Base-by-base conservation (phyloP, 2,888 invertebrate genomes). In the Nomada ferruginata region DNA sequence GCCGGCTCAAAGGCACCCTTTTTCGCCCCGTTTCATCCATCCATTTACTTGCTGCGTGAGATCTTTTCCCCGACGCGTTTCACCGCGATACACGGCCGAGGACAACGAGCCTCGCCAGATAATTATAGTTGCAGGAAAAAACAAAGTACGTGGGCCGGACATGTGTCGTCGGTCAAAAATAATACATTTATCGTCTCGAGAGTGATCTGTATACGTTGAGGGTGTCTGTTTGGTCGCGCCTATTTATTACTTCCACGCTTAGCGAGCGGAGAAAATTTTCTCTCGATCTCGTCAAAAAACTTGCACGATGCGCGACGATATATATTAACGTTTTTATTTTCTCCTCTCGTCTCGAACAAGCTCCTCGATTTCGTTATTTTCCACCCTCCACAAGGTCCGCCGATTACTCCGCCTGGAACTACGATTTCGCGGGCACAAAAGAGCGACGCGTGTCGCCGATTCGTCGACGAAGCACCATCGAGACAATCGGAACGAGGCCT, bases 1-100 rank as follows among this genome's bases (percentile, higher is more conserved):
- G n/a, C 59, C 73, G 82, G 84, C 86, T 92, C 91, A 92, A 91
- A 91, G 91, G 89, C 86, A 89, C 90, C 91, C 90, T 90, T 90
- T 91, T 91, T 90, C 89, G 86, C 83, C 77, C 87, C 86, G 87
- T 85, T 90, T 89, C 89, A 91, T 91, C 91, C 91, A 90, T 91
- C 90, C 91, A 92, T 91, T 90, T 90, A 86, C 90, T 88, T 85
- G 89, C 89, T 86, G 82, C 77, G 80, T 76, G 82, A 76, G 64
- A 76, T 85, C 77, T 81, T 76, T 81, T 68, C 77, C 71, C 70
- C 64, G 70, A 75, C 77, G 70, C 73, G 70, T 71, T 82, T 70
- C 75, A 70, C 71, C 66, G 60, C 80, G 70, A 36, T 70, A 80
- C 70, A 70, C 65, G 55, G 15, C 60, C 70, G 65, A 65, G 75